Evolutionary conservation across 92 coral and sea anemone species (phyloP), one percentile per base, ranked within the genome.

Genomic region (Scolanthus callimorphus): DNA sequence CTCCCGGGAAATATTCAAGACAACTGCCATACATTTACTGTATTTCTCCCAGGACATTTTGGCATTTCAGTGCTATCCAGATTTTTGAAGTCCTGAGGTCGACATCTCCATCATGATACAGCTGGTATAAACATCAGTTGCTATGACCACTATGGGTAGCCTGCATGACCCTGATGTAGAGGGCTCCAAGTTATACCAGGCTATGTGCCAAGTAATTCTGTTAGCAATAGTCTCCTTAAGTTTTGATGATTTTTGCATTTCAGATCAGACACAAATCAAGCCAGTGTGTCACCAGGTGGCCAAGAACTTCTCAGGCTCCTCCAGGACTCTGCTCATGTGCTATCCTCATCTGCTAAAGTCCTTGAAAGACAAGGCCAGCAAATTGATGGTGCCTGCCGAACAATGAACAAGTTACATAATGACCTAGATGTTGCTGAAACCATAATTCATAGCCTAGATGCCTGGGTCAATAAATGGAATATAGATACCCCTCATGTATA

Each of bases 361-460:
- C 65, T 94, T 39, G 77, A 68, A 47, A 56, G 60, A 30, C 99
- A 94, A 74, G 99, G 99, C 29, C 90, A 94, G 39, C 99, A 94
- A 49, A 73, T 94, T 24, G 95, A 88, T 55, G 59, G 63, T 17
- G 84, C 97, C 20, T 88, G 96, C 17, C 20, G 71, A 43, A 84
- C 85, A 50, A 94, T 89, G 90, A 94, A 89, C 79, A 89, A 66
- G 61, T 66, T 94, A 50, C 99, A 94, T 58, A 90, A 76, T 51
- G 90, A 94, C 50, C 74, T 94, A 43, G 77, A 75, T 37, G 82
- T 94, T 1, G 96, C 94, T 68, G 99, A 94, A 53, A 94, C 84
- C 10, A 39, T 94, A 24, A 77, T 89, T 22, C 69, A 80, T 31
- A 86, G 90, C 70, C 67, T 94, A 51, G 96, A 81, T 41, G 55